A percentile compares a stretch with the other conserved stretches of the same genome.
These are phyloP conservation scores for Glareola pratincola DNA, from an alignment of 2,113 vertebrate species.

Conservation along the genomic window DNA sequence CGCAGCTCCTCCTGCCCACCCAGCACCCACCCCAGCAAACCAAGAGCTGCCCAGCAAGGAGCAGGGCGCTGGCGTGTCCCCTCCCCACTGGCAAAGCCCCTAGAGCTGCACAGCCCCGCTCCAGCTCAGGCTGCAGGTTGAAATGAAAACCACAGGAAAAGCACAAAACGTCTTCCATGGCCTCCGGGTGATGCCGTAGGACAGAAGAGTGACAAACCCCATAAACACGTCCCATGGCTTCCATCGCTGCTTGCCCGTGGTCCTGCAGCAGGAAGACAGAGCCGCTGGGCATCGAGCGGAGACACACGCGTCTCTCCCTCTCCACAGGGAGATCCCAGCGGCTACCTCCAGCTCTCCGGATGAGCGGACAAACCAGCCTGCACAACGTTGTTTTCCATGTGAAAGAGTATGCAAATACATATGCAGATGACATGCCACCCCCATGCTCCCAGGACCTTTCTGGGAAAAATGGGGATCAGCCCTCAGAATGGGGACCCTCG, in stretches of 20 bases:
- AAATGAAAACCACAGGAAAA: background rate
- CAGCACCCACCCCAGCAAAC: background rate
- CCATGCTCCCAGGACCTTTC: background rate
- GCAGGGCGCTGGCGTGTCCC: rapidly evolving
- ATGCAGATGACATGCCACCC: background rate
- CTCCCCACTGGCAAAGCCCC: rapidly evolving
- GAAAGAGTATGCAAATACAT: background rate
- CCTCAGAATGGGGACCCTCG: background rate
- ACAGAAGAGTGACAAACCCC: background rate
- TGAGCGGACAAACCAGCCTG: background rate
- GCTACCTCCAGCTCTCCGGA: background rate
- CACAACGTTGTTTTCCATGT: background rate
- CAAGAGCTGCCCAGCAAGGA: background rate
- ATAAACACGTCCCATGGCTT: background rate
- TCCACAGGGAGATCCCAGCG: background rate
- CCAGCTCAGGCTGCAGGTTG: background rate
- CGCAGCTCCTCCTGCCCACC: background rate
- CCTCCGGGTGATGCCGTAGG: background rate
- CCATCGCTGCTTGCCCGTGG: background rate
- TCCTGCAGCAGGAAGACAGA: background rate
- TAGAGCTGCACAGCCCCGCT: background rate
- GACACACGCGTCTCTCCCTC: background rate
- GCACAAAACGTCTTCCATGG: background rate
- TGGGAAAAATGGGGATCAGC: background rate
- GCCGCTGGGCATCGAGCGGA: background rate